Evolutionary conservation across 2,888 invertebrate species (phyloP).

Genomic region (Philereme vetulata): DNA sequence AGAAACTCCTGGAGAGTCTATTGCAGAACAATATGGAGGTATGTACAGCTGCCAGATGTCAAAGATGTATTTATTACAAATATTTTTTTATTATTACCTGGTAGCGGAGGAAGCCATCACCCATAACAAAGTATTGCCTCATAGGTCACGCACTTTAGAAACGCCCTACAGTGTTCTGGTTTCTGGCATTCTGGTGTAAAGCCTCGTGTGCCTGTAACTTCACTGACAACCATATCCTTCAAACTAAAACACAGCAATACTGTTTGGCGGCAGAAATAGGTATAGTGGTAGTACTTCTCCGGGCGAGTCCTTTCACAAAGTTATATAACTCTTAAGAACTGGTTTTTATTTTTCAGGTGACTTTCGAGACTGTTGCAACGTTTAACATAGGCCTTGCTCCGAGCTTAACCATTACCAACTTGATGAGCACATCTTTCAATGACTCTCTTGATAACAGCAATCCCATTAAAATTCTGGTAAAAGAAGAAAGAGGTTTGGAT

Average conservation of each 20-base stretch:
- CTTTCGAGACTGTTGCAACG: not conserved
- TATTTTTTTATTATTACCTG: not conserved
- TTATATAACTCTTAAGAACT: not conserved
- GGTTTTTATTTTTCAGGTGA: constrained; percentile 7
- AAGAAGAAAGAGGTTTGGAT: not conserved
- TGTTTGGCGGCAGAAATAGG: no score
- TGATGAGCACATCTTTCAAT: not conserved
- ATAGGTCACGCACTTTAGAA: no score
- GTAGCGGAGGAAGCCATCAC: no score
- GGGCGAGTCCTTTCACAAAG: not conserved
- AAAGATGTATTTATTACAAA: not conserved
- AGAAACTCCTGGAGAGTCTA: constrained; percentile 1
- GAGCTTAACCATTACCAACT: not conserved
- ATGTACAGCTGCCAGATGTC: not conserved
- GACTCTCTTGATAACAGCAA: not conserved
- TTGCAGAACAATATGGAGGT: constrained; percentile 4
- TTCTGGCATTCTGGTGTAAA: no score
- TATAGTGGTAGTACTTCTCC: no score
- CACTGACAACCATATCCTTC: no score
- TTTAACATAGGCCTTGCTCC: not conserved
- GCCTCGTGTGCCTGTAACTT: no score
- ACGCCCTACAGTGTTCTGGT: no score
- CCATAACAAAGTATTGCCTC: no score
- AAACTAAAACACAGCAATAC: no score
- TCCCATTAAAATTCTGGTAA: no score